Evolutionary conservation across 2,113 vertebrate species (phyloP).

Genomic region (Uria lomvia): DNA sequence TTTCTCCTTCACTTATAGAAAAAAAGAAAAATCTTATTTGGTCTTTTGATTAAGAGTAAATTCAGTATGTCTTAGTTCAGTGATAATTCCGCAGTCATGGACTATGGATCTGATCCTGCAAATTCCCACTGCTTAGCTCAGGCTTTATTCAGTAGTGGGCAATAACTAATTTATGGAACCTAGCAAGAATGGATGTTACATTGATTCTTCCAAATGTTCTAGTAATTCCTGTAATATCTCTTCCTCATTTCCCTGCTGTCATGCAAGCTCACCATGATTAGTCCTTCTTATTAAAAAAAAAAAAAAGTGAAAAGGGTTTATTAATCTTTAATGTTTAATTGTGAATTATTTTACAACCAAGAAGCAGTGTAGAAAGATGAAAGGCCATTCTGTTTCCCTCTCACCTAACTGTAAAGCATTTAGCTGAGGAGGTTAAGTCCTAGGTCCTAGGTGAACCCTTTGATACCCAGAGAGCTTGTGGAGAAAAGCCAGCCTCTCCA

Average conservation of each 20-base stretch:
- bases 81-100: background rate
- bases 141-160: background rate
- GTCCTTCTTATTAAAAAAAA: background rate
- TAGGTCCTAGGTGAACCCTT: background rate
- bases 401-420: background rate
- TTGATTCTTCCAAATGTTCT: background rate
- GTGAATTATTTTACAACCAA: background rate
- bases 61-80: background rate
- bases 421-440: background rate
- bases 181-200: background rate
- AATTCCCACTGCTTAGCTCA: background rate
- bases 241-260: background rate
- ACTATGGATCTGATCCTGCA: background rate
- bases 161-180: background rate
- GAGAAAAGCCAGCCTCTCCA: background rate
- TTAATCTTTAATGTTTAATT: background rate
- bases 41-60: background rate
- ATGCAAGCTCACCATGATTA: background rate
- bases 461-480: background rate
- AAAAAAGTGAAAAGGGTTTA: background rate
- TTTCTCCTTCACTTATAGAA: background rate
- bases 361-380: background rate
- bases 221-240: background rate
- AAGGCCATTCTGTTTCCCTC: background rate
- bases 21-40: background rate